Conservation (phyloP, 30 jellyfish, hydroid and myxozoan genomes). For the Calvadosia cruxmelitensis region DNA sequence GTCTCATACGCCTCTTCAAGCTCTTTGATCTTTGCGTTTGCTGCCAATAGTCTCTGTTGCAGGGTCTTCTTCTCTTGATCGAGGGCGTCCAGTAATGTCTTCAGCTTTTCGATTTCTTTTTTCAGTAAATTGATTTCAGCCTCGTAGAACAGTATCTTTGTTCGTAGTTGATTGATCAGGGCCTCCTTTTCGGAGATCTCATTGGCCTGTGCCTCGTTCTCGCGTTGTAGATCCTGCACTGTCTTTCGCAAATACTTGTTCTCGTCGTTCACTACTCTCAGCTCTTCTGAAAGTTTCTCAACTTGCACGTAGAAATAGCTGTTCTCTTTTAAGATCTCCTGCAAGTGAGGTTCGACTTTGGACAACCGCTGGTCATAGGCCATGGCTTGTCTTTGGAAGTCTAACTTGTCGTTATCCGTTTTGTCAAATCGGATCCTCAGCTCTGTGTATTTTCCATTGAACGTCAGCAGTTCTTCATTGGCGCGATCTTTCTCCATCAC, state of each 20-base stretch:
- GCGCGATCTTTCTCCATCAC: conserved; percentile 80
- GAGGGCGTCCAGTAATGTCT: conserved; percentile 44
- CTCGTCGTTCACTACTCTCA: conserved; percentile 65
- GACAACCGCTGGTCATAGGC: conserved; percentile 92
- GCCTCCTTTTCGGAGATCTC: conserved; percentile 77
- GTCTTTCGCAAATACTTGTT: conserved; percentile 38
- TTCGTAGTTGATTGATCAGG: conserved; percentile 52
- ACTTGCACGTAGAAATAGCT: conserved; percentile 58
- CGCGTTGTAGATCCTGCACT: conserved; percentile 36
- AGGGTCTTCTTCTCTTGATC: conserved; percentile 82
- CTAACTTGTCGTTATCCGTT: conserved; percentile 80
- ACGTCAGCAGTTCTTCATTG: conserved; percentile 82
- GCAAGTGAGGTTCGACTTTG: conserved; percentile 86
- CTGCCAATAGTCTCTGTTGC: conserved; percentile 48
- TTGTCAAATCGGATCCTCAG: conserved; percentile 80
- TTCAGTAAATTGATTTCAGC: conserved; percentile 45
- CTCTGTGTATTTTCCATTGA: conserved; percentile 87
- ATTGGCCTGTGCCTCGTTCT: conserved; percentile 39
- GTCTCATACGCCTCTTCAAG: conserved; percentile 80
- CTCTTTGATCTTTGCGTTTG: conserved; percentile 71
- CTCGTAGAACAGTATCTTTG: conserved; percentile 47
- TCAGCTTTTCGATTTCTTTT: conserved; percentile 80
- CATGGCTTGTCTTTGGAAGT: conserved; percentile 86
- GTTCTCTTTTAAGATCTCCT: conserved; percentile 71
- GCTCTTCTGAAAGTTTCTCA: conserved; percentile 76